Conservation (phyloP, 2,113 vertebrate species). For the Urocitellus parryii region DNA sequence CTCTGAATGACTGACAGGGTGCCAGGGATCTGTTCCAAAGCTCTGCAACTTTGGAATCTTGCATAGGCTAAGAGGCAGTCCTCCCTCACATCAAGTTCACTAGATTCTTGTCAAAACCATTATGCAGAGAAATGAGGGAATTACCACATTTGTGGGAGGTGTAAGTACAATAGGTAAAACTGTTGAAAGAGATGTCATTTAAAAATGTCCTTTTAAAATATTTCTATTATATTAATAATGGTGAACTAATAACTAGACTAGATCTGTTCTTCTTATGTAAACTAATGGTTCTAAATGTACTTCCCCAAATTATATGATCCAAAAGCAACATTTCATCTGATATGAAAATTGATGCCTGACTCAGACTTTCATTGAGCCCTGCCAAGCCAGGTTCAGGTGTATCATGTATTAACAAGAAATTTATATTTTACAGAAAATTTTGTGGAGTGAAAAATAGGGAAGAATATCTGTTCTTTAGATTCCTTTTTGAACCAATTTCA, state of each 20-base stretch:
- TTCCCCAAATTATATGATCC: background rate
- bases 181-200: background rate
- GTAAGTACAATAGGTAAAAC: background rate
- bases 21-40: background rate
- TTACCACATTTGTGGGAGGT: background rate
- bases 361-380: background rate
- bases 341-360: background rate
- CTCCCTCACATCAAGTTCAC: background rate
- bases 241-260: background rate
- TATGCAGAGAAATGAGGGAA: constrained; percentile 23
- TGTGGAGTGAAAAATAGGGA: background rate
- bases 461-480: background rate
- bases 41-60: background rate
- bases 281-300: background rate
- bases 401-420: background rate
- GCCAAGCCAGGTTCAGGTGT: background rate
- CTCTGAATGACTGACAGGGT: background rate
- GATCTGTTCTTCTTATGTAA: background rate
- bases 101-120: background rate
- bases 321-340: background rate
- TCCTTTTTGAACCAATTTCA: background rate
- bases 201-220: background rate
- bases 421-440: background rate
- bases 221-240: background rate
- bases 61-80: background rate